phyloP scores from a whole-genome alignment of 37 sponge, comb jelly and placozoan genomes.

The Cliona cf. orientalis region DNA sequence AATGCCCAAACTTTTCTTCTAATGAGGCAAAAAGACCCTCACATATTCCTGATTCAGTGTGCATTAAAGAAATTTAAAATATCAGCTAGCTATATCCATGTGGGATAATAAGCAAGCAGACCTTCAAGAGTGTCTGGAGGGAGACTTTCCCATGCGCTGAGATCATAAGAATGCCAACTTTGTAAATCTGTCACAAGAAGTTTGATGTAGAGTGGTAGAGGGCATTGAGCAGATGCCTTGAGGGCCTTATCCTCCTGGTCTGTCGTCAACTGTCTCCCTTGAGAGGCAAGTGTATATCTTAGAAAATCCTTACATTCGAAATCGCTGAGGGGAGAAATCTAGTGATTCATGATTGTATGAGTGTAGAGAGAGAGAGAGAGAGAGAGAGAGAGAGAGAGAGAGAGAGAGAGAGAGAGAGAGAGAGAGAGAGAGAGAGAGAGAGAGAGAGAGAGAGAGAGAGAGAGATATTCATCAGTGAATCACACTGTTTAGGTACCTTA shows the following conservation, averaged over 20 bases:
- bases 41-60: slow-evolving; percentile 20
- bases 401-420: no score
- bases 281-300: slow-evolving; percentile 19
- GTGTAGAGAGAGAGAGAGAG: no score
- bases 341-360: no score
- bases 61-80: background rate
- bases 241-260: slow-evolving; percentile 42
- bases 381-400: no score
- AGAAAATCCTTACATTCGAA: slow-evolving; percentile 47
- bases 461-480: no score
- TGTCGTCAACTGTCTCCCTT: slow-evolving; percentile 32
- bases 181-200: slow-evolving; percentile 22
- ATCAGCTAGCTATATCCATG: background rate
- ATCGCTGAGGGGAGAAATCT: slow-evolving; percentile 50
- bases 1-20: slow-evolving; percentile 47
- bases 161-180: slow-evolving; percentile 45
- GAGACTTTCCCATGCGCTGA: background rate
- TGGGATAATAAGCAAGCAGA: background rate
- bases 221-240: slow-evolving; percentile 23
- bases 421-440: no score
- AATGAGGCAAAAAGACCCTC: slow-evolving; percentile 24
- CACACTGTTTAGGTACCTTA: background rate
- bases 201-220: slow-evolving; percentile 60
- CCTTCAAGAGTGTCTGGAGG: slow-evolving; percentile 5
- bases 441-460: no score